Percentiles rank a stretch among this genome's conserved stretches.
phyloP scores from a whole-genome alignment of 2,113 vertebrate species.

The Eurystomus gularis region DNA sequence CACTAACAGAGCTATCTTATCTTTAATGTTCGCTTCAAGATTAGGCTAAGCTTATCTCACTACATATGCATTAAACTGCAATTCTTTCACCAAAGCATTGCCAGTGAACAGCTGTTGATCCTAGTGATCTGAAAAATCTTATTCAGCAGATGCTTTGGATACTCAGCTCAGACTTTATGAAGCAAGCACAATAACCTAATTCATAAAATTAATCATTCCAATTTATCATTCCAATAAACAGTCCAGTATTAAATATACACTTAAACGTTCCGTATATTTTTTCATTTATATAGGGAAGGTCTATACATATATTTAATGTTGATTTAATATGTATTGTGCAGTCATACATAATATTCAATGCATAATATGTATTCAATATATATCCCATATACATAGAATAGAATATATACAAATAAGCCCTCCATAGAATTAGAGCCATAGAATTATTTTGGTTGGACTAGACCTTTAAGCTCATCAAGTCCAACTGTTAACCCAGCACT shows the following conservation, averaged over 20 bases:
- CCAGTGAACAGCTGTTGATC: not conserved
- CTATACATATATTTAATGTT: not conserved
- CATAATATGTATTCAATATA: not conserved
- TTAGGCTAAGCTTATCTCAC: not conserved
- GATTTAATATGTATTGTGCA: not conserved
- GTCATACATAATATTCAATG: not conserved
- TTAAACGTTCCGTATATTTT: not conserved
- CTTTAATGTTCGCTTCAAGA: not conserved
- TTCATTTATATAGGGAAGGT: not conserved
- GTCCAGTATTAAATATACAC: not conserved
- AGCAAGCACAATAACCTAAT: not conserved
- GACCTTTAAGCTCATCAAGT: too few species aligned
- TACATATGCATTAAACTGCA: not conserved
- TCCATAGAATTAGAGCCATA: too few species aligned
- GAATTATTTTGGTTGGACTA: too few species aligned
- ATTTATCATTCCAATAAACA: not conserved
- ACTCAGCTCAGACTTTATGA: not conserved
- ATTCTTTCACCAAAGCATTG: not conserved
- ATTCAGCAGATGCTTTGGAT: not conserved
- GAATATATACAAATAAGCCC: not conserved
- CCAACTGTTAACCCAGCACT: too few species aligned
- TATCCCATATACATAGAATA: not conserved
- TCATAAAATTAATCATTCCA: not conserved
- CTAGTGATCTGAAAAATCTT: not conserved
- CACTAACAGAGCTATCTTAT: not conserved